Percentiles rank a stretch among this genome's conserved stretches.
These are phyloP conservation scores for Luidia sarsii DNA, from an alignment of 53 echinoderm and acorn worm genomes.

Conservation along the genomic window DNA sequence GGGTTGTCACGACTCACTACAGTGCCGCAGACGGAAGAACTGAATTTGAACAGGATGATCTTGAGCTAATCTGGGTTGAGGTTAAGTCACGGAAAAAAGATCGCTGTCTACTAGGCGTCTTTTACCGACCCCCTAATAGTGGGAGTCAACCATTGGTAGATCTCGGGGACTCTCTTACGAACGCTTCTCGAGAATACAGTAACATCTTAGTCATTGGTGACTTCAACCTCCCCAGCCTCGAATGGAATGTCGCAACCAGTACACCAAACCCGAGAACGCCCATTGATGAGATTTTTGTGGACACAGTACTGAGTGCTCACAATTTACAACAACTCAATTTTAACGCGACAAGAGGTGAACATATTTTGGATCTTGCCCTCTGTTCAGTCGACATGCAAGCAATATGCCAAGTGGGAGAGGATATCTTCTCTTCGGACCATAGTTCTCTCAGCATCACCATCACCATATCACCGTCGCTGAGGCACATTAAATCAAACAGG, in stretches of 20 bases:
- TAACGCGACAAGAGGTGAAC: background rate
- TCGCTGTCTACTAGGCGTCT: background rate
- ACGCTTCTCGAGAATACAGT: constrained; percentile 10
- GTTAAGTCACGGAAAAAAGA: constrained; percentile 1
- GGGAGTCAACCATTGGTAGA: constrained; percentile 12
- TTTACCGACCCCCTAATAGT: constrained; percentile 22
- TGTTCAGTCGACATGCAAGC: background rate
- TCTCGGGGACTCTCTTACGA: constrained; percentile 23
- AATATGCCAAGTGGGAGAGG: background rate
- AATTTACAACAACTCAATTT: constrained; percentile 19
- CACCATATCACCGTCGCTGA: background rate
- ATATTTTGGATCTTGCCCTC: constrained; percentile 24
- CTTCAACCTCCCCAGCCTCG: constrained; percentile 30
- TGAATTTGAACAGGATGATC: constrained; percentile 39
- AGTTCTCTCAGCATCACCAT: background rate
- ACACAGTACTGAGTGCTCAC: constrained; percentile 16
- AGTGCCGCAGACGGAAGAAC: constrained; percentile 22
- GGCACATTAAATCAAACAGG: background rate
- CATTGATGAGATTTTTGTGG: constrained; percentile 34
- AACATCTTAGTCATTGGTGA: constrained; percentile 30
- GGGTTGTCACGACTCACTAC: constrained; percentile 10
- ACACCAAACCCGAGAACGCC: background rate
- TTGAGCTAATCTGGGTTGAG: constrained; percentile 43
- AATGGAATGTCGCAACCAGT: constrained; percentile 14
- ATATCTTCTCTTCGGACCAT: constrained; percentile 1